Conservation (phyloP, 2,797 vertebrate species). For the Brachyalestes nurse region DNA sequence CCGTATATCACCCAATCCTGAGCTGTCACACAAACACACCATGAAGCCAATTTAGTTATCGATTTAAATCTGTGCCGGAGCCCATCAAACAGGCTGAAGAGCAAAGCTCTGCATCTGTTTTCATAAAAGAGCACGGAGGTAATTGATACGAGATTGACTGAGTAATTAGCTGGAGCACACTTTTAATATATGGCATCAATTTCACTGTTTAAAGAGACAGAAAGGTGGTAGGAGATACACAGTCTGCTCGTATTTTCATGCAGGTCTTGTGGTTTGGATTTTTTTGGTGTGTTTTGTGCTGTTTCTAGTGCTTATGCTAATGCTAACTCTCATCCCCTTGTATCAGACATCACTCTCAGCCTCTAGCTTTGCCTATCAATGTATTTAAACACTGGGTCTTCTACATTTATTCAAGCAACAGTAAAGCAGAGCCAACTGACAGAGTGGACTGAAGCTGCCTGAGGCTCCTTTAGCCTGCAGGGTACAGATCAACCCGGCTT, state of each 20-base stretch:
- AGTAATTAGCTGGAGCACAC: slow-evolving; percentile 59
- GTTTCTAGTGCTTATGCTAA: neutral
- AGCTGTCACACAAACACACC: slow-evolving; percentile 33
- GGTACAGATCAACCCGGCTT: neutral
- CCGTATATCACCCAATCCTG: neutral
- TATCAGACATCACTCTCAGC: no score
- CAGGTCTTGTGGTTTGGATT: neutral
- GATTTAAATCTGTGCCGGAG: slow-evolving; percentile 71
- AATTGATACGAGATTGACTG: slow-evolving; percentile 69
- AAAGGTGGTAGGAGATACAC: slow-evolving; percentile 22
- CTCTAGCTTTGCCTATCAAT: neutral
- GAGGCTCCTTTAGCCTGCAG: neutral
- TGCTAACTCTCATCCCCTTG: neutral
- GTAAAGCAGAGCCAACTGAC: neutral
- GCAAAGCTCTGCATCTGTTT: slow-evolving; percentile 74
- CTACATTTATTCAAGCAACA: neutral
- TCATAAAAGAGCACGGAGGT: slow-evolving; percentile 68
- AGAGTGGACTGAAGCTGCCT: neutral
- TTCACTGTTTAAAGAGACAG: slow-evolving; percentile 31
- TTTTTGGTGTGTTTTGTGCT: neutral
- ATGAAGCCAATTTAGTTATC: slow-evolving; percentile 74
- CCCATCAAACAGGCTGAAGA: slow-evolving; percentile 73
- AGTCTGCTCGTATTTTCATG: neutral
- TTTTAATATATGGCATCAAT: slow-evolving; percentile 48
- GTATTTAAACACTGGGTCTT: neutral